Conservation (phyloP, 2,888 invertebrate species). For the Oligia latruncula region DNA sequence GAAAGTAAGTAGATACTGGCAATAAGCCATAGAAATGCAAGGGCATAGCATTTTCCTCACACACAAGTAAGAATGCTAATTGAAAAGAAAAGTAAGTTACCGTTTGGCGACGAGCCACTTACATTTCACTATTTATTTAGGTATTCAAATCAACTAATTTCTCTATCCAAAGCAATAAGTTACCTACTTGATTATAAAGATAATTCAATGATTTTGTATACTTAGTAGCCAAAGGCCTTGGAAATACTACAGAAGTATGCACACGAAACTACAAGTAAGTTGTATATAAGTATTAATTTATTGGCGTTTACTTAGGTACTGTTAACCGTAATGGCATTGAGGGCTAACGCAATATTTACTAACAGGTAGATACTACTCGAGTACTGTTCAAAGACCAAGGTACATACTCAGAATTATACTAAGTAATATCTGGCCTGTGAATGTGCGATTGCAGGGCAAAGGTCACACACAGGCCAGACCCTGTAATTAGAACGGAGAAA, state of each 20-base stretch:
- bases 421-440: background rate
- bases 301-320: conserved; percentile 16
- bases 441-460: background rate
- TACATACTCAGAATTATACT: background rate
- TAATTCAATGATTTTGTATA: conserved; percentile 11
- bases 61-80: conserved; percentile 22
- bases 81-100: conserved; percentile 31
- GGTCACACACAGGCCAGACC: background rate
- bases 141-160: conserved; percentile 20
- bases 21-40: conserved; percentile 32
- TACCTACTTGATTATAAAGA: background rate
- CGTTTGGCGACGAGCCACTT: conserved; percentile 26
- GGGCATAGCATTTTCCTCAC: background rate
- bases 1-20: conserved; percentile 15
- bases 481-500: background rate
- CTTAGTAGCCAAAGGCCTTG: conserved; percentile 26
- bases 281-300: conserved; percentile 16
- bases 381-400: conserved; percentile 13
- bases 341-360: conserved; percentile 46
- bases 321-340: conserved; percentile 32
- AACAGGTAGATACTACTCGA: background rate
- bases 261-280: conserved; percentile 10
- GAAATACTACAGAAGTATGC: conserved; percentile 25
- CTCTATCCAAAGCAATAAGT: conserved; percentile 7
- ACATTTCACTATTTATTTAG: conserved; percentile 17